These are phyloP conservation scores for Prunella himalayana DNA, from an alignment of 2,113 vertebrate species.

Conservation along the genomic window DNA sequence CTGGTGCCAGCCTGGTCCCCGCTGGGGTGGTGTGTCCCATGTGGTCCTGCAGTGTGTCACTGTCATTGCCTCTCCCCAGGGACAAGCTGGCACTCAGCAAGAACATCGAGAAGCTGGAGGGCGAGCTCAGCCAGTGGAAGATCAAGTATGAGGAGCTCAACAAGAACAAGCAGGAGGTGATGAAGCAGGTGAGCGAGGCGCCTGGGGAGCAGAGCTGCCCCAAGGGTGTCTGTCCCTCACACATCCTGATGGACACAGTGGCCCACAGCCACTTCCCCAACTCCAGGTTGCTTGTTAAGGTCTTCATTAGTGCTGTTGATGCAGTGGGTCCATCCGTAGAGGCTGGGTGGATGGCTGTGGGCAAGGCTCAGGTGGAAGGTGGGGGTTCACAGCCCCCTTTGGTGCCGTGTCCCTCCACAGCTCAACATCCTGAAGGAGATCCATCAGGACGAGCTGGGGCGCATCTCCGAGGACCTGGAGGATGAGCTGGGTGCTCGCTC, in stretches of 20 bases:
- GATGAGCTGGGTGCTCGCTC: slow-evolving; percentile 91
- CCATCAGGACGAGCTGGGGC: slow-evolving; percentile 93
- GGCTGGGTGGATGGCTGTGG: not conserved
- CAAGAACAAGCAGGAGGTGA: slow-evolving; percentile 92
- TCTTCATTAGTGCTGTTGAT: not conserved
- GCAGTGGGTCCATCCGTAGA: accelerated
- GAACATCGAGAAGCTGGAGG: slow-evolving; percentile 92
- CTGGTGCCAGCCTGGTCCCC: not conserved
- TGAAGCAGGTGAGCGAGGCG: slow-evolving; percentile 85
- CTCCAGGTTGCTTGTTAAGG: not conserved
- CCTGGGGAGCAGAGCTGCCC: not conserved
- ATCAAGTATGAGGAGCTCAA: slow-evolving; percentile 93
- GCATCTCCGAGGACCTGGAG: slow-evolving; percentile 95
- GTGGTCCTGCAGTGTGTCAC: not conserved
- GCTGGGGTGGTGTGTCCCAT: accelerated
- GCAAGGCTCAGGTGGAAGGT: not conserved
- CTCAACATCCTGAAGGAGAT: slow-evolving; percentile 93
- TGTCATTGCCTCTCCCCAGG: slow-evolving; percentile 60
- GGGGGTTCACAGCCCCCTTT: not conserved
- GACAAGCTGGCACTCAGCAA: slow-evolving; percentile 90
- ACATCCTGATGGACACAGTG: not conserved
- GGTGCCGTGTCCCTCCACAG: slow-evolving; percentile 50
- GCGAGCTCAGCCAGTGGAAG: slow-evolving; percentile 93
- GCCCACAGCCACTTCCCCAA: not conserved
- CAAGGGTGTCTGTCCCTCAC: not conserved